phyloP scores from a whole-genome alignment of 2,888 invertebrate species.

The Apantesis nais region DNA sequence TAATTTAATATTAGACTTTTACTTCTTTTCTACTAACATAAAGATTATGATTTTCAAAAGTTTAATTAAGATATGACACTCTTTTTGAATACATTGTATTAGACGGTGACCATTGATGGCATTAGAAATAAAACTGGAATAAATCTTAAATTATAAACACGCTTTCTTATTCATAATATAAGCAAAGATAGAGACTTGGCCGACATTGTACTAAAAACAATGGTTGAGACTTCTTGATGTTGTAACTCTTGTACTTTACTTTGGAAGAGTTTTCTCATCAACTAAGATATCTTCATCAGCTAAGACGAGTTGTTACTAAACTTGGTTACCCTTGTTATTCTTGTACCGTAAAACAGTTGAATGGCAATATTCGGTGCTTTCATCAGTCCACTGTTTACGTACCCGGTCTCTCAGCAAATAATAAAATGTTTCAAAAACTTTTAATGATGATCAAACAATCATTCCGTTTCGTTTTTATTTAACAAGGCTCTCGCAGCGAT shows the following conservation, averaged over 20 bases:
- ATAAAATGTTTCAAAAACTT: slow-evolving; percentile 75
- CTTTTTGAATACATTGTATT: background rate
- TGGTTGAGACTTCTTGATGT: background rate
- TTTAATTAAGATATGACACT: too few species aligned
- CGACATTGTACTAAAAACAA: background rate
- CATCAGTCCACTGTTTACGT: slow-evolving; percentile 63
- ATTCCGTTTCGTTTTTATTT: slow-evolving; percentile 65
- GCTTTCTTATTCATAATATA: background rate
- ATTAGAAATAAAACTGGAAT: too few species aligned
- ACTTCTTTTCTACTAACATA: too few species aligned
- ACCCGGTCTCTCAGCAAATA: slow-evolving; percentile 60
- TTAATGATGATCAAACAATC: slow-evolving; percentile 81
- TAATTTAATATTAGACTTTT: too few species aligned
- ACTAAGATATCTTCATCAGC: slow-evolving; percentile 34
- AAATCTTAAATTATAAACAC: background rate
- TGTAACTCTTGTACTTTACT: slow-evolving; percentile 11
- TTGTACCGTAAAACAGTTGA: slow-evolving; percentile 44
- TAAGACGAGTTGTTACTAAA: slow-evolving; percentile 33
- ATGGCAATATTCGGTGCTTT: slow-evolving; percentile 41
- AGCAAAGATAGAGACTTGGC: background rate
- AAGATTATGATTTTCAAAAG: background rate
- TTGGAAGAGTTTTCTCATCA: slow-evolving; percentile 37
- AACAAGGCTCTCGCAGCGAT: slow-evolving; percentile 42
- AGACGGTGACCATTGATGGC: background rate
- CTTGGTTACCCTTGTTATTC: slow-evolving; percentile 33